Conservation (phyloP, 37 sponge, comb jelly and placozoan species). For the Dysidea cf. avara region DNA sequence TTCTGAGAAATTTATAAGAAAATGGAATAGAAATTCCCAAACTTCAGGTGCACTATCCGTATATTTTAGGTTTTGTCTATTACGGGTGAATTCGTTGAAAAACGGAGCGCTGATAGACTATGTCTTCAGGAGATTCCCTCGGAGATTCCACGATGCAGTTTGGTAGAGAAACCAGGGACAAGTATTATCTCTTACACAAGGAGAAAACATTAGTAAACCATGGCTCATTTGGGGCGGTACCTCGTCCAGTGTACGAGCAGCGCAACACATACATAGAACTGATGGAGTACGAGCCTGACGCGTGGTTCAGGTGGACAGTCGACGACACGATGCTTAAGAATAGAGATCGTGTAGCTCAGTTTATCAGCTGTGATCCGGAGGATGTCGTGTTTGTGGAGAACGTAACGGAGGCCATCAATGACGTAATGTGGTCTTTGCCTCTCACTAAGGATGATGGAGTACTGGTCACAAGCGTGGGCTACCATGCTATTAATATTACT, state of each 20-base stretch:
- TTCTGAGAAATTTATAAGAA: too few species aligned
- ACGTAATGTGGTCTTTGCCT: conserved; percentile 27
- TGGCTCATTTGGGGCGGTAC: conserved; percentile 60
- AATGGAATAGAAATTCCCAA: too few species aligned
- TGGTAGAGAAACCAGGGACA: too few species aligned
- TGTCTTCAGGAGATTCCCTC: too few species aligned
- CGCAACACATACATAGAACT: not conserved
- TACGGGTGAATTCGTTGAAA: too few species aligned
- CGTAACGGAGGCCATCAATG: conserved; percentile 43
- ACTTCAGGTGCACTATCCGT: too few species aligned
- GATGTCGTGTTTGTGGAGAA: conserved; percentile 57
- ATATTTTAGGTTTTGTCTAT: too few species aligned
- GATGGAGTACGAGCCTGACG: conserved; percentile 37
- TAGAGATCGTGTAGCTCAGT: conserved; percentile 15
- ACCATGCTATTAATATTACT: conserved; percentile 31
- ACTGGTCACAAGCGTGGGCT: conserved; percentile 33
- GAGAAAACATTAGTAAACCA: conserved; percentile 39
- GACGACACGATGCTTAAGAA: not conserved
- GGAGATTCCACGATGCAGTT: too few species aligned
- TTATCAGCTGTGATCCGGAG: conserved; percentile 13
- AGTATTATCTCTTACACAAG: conserved; percentile 19
- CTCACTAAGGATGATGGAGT: conserved; percentile 25
- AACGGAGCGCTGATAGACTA: too few species aligned
- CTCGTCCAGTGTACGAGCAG: conserved; percentile 20
- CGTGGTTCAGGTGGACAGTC: conserved; percentile 32